Evolutionary conservation across 2,888 invertebrate genomes (phyloP), one percentile per base, ranked within the genome.

Genomic region (Agriopis marginaria): DNA sequence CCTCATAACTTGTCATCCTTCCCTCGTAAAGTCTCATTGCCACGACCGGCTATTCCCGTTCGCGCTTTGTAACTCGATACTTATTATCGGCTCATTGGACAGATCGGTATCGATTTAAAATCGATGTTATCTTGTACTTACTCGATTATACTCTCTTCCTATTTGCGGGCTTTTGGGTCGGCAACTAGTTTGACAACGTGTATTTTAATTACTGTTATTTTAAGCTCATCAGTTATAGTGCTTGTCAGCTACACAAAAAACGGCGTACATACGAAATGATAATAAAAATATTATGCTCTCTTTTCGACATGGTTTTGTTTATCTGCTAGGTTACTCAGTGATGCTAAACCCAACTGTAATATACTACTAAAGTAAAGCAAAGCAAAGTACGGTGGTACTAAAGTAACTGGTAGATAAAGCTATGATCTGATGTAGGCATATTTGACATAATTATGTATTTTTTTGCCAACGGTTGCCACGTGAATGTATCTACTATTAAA

Each of bases 11-110:
- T 82, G 80, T 80, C 82, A 82, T 83, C 79, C 78, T 74, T 76
- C 75, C 77, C 81, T 79, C 86, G 83, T 86, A 86, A 87, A 87
- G 77, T 78, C 78, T 77, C 77, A 83, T 83, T 80, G 85, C 79
- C 81, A 77, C 81, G 81, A 79, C 81, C 75, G 75, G 77, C 78
- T 77, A 79, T 79, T 75, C 72, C 77, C 75, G 77, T 75, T 79
- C 75, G 76, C 68, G 72, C 78, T 82, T 80, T 82, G 86, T 84
- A 87, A 87, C 81, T 80, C 79, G 79, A 87, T 83, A 85, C 86
- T 85, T 88, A 86, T 85, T 86, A 80, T 79, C 75, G 71, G 50
- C 62, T 66, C 68, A 72, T 74, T 76, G 79, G 80, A 84, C 82
- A 80, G 80, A 85, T 85, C 79, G 72, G 77, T 78, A 82, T 80